Evolutionary conservation across 2,888 invertebrate species (phyloP).

Genomic region (Machimus atricapillus): DNA sequence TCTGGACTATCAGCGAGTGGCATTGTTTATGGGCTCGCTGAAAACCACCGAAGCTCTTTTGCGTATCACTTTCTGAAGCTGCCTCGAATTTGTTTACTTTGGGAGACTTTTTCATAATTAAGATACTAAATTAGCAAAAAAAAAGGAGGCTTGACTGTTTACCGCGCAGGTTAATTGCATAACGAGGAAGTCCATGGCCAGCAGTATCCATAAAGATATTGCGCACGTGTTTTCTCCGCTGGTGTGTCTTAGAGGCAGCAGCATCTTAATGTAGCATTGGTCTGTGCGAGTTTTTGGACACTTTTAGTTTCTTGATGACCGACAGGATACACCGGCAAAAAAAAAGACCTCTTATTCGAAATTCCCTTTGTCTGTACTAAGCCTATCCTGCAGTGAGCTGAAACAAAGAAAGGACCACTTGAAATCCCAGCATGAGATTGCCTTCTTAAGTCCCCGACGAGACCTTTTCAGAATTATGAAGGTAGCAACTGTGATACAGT

Average conservation of each 20-base stretch:
- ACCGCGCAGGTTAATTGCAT: not conserved
- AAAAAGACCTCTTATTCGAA: not conserved
- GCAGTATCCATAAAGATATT: not conserved
- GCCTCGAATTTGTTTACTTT: not conserved
- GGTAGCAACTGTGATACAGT: slow-evolving; percentile 12
- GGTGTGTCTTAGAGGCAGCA: not conserved
- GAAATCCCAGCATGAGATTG: slow-evolving; percentile 12
- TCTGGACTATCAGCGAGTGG: not conserved
- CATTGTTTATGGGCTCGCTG: not conserved
- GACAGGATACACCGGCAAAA: not conserved
- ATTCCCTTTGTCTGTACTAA: not conserved
- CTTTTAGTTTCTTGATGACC: not conserved
- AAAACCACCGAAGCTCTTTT: not conserved
- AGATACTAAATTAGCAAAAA: not conserved
- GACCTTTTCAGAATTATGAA: slow-evolving; percentile 1
- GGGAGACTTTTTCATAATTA: not conserved
- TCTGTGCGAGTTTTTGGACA: not conserved
- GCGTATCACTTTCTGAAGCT: not conserved
- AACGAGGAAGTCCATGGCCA: not conserved
- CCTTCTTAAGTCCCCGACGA: slow-evolving; percentile 25
- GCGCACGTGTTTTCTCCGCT: not conserved
- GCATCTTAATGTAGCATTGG: not conserved
- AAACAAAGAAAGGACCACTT: slow-evolving; percentile 28
- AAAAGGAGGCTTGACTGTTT: not conserved
- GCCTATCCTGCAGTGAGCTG: slow-evolving; percentile 36